Percentiles rank a stretch among this genome's conserved stretches.
Evolutionary conservation across 1,140 invertebrate genomes (phyloP).

Genomic region (Leptoteleia sp.): DNA sequence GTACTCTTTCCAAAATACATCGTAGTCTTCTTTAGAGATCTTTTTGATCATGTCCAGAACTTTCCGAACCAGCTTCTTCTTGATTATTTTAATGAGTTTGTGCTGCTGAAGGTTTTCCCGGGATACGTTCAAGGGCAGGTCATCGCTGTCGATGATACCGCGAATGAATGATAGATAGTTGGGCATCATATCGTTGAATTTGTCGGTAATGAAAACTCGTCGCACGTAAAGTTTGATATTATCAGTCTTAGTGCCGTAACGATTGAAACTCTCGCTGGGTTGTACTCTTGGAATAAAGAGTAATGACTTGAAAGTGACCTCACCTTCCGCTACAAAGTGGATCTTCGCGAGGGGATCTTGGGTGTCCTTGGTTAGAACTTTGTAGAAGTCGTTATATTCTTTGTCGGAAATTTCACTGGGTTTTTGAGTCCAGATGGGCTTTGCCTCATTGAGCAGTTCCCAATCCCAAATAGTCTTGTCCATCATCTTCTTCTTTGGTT

Average conservation of each 20-base stretch:
- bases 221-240: constrained; percentile 98
- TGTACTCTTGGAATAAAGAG: constrained; percentile 95
- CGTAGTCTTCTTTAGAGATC: constrained; percentile 93
- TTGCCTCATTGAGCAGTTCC: constrained; percentile 97
- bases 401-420: constrained; percentile 91
- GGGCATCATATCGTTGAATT: constrained; percentile 99
- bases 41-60: constrained; percentile 99
- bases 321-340: constrained; percentile 99
- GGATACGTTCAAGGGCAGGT: constrained; percentile 98
- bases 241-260: constrained; percentile 96
- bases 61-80: constrained; percentile 99
- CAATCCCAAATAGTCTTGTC: constrained; percentile 99
- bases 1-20: constrained; percentile 99
- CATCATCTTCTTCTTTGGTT: constrained; percentile 93
- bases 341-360: constrained; percentile 92
- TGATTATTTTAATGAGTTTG: constrained; percentile 99
- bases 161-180: constrained; percentile 97
- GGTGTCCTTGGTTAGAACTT: constrained; percentile 95
- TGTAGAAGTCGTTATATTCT: constrained; percentile 98
- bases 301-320: constrained; percentile 98
- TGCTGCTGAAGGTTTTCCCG: constrained; percentile 99
- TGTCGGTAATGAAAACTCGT: constrained; percentile 99
- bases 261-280: constrained; percentile 96
- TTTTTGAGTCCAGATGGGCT: constrained; percentile 98
- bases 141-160: constrained; percentile 99